Base-by-base conservation (phyloP, 2,797 vertebrate species). In the Pempheris klunzingeri region DNA sequence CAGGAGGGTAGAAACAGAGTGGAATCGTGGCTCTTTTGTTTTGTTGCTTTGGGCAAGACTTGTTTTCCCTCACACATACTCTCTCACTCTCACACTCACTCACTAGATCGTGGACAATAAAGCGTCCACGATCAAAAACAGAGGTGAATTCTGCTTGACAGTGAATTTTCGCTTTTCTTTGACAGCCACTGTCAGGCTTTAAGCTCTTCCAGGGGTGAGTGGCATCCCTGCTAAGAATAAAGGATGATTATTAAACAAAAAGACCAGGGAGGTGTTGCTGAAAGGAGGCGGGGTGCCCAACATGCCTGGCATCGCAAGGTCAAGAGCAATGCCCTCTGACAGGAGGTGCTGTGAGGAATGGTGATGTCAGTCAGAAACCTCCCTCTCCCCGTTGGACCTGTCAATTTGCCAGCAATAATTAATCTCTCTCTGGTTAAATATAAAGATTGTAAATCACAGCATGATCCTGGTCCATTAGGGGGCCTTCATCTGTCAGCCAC, bases 391-490 rank as follows among this genome's bases (percentile, higher is more conserved):
- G 76, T 78, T 81, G 87, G 89, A 85, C 88, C 84, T 90, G 86
- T 93, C 93, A 92, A 89, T 93, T 92, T 79, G 64, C 85, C 52
- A 49, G 63, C 26, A 26, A 89, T 92, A 93, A 93, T 94, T 89
- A 93, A 94, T 94, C 87, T 95, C 90, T 90, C 86, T 85, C 87
- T 88, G 68, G 90, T 93, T 92, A 93, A 94, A 94, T 92, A 92
- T 92, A 93, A 94, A 92, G 88, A 92, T 87, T 92, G 93, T 94
- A 94, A 94, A 94, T 94, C 93, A 93, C 91, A 92, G 92, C 83
- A 44, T 80, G 91, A 84, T 88, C 87, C 84, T 24, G 81, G 82
- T 73, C 90, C 80, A 82, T 88, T 88, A 80, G 90, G 86, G 89
- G 89, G 87, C 79, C 91, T 91, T 93, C 91, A 92, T 92, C 89